phyloP scores from a whole-genome alignment of 2,888 invertebrate species.

The Lithosia quadra region DNA sequence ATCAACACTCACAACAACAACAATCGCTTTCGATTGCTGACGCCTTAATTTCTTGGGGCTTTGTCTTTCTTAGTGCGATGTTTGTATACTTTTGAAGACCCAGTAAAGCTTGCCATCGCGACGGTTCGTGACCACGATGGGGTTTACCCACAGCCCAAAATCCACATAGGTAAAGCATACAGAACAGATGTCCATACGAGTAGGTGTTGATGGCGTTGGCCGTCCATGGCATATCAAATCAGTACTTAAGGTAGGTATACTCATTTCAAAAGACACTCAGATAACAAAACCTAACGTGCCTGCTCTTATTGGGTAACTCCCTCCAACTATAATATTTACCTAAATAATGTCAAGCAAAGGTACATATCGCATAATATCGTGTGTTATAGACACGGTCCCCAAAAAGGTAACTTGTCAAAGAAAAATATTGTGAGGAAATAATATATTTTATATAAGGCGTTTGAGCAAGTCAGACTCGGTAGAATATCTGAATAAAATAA shows the following conservation, averaged over 20 bases:
- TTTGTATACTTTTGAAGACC: no score
- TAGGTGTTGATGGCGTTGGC: not conserved
- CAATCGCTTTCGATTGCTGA: no score
- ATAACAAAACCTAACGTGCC: no score
- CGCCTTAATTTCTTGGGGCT: no score
- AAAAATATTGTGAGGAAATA: conserved; percentile 11
- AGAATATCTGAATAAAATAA: conserved; percentile 16
- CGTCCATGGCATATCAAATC: not conserved
- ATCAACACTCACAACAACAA: no score
- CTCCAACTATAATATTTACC: not conserved
- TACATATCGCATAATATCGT: not conserved
- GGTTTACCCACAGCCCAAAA: no score
- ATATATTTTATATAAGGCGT: conserved; percentile 1
- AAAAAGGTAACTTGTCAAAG: conserved; percentile 13
- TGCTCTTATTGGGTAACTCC: not conserved
- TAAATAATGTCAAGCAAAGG: not conserved
- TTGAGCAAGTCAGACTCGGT: not conserved
- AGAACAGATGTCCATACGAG: no score
- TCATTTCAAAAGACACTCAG: not conserved
- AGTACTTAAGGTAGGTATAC: not conserved
- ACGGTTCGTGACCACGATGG: no score
- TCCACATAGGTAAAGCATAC: no score
- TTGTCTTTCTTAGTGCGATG: no score
- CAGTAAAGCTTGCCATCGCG: no score
- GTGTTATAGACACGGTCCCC: not conserved